Evolutionary conservation across 37 sponge, comb jelly and placozoan genomes (phyloP).

Genomic region (Beroe forskalii): DNA sequence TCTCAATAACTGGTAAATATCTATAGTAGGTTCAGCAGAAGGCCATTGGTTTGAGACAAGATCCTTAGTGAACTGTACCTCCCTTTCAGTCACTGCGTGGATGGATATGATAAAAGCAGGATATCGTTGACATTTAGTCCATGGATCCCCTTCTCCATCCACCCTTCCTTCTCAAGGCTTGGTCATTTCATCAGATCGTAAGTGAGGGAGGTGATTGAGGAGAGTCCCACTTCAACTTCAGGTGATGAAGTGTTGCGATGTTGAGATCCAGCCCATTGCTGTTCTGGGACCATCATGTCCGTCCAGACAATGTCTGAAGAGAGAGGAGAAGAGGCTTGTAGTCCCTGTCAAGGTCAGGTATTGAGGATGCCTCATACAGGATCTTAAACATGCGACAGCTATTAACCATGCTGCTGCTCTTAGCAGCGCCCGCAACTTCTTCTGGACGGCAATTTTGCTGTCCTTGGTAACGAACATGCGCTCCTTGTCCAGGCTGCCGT

Average conservation of each 20-base stretch:
- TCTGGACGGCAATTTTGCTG: background rate
- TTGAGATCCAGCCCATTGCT: background rate
- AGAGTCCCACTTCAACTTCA: background rate
- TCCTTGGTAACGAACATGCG: background rate
- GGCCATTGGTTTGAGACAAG: background rate
- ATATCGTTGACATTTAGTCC: background rate
- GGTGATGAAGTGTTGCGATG: slow-evolving; percentile 9
- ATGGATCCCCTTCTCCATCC: background rate
- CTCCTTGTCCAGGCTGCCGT: background rate
- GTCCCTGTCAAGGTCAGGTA: background rate
- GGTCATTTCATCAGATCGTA: background rate
- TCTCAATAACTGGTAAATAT: background rate
- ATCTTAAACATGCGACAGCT: too few relatives aligned
- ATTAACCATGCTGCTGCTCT: too few relatives aligned
- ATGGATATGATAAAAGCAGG: background rate
- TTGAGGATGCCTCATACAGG: slow-evolving; percentile 16
- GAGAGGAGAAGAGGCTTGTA: background rate
- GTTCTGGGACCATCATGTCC: slow-evolving; percentile 46
- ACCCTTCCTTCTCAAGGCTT: background rate
- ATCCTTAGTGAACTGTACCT: background rate
- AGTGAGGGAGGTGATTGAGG: slow-evolving; percentile 35
- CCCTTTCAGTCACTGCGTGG: background rate
- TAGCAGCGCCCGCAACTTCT: background rate
- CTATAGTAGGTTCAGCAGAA: background rate
- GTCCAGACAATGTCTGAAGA: slow-evolving; percentile 41